Base-by-base conservation (phyloP, 2,888 invertebrate species). In the Leistus spinibarbis region DNA sequence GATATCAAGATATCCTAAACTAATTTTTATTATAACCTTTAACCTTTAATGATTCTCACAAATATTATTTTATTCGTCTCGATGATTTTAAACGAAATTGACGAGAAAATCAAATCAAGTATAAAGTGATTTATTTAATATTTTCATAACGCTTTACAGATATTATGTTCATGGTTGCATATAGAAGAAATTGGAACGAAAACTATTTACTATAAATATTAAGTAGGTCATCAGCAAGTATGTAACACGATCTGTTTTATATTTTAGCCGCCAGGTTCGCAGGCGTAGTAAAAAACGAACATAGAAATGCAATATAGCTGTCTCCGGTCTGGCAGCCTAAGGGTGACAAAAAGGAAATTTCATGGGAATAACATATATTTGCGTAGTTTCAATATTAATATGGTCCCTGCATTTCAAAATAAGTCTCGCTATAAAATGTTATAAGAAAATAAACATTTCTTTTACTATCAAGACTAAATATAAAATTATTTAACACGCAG, bases 291-390 rank as follows among this genome's bases (percentile, higher is more conserved):
- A 40, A 40, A 40, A 40, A 7, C 60, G 60, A 60, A 60, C 60
- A 60, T 22, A 60, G 60, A 60, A 60, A 60, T 60, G 60, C 60
- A 60, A 60, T 60, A 60, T 60, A 16, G 60, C 60, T 22, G 60
- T 60, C 20, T 60, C 60, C 60, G 16, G 13, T 60, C 17, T 40
- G 40, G 40, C 13, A 13, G 10, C 40, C 7, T 40, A 40, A 40
- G 40, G 40, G 40, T 40, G 40, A 40, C 40, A 40, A 40, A 10
- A 40, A 10, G 40, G 40, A 2, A 40, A 13, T 40, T 40, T 10
- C 40, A 40, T 10, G 40, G 13, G 5, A 40, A 40, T 40, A 40
- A 10, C 40, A 40, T 10, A 5, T 40, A 5, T 40, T 40, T 40
- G 40, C 7, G 40, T 40, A 7, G 13, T 5, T 40, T 40, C 5